Conservation (phyloP, 23 tunicate genomes). For the Trididemnum clinides region DNA sequence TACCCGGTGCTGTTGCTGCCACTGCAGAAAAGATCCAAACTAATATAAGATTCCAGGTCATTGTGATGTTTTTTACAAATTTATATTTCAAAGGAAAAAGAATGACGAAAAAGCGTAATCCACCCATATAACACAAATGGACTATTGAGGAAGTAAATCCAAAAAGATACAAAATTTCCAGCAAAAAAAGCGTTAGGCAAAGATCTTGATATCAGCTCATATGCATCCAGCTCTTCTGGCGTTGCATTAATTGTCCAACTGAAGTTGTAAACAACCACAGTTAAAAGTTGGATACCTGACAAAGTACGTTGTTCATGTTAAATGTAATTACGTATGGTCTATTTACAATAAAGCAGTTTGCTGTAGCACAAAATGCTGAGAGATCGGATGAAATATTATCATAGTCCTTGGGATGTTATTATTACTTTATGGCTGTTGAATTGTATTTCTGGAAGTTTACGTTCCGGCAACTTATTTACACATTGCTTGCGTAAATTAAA, state of each 20-base stretch:
- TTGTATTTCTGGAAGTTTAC: too few species aligned
- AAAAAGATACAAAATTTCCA: background rate
- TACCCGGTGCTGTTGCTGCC: constrained; percentile 6
- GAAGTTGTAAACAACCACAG: constrained; percentile 39
- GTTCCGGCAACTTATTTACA: too few species aligned
- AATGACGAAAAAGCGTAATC: background rate
- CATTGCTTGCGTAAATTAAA: too few species aligned
- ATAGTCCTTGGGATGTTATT: too few species aligned
- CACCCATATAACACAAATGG: constrained; percentile 14
- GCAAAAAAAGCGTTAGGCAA: background rate
- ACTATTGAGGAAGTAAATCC: constrained; percentile 33
- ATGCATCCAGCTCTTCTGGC: background rate
- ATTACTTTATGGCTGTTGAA: too few species aligned
- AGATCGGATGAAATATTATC: too few species aligned
- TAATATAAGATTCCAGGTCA: background rate
- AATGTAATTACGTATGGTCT: too few species aligned
- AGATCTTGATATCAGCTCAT: background rate
- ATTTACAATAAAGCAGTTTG: too few species aligned
- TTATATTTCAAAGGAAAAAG: constrained; percentile 5
- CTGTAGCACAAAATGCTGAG: too few species aligned
- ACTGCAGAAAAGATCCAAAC: constrained; percentile 22
- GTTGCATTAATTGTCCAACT: constrained; percentile 28
- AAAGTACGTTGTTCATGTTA: too few species aligned
- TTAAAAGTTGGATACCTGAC: constrained; percentile 30
- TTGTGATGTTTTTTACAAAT: background rate